phyloP scores from a whole-genome alignment of 2,888 invertebrate genomes.

The Cheilosia vernalis region DNA sequence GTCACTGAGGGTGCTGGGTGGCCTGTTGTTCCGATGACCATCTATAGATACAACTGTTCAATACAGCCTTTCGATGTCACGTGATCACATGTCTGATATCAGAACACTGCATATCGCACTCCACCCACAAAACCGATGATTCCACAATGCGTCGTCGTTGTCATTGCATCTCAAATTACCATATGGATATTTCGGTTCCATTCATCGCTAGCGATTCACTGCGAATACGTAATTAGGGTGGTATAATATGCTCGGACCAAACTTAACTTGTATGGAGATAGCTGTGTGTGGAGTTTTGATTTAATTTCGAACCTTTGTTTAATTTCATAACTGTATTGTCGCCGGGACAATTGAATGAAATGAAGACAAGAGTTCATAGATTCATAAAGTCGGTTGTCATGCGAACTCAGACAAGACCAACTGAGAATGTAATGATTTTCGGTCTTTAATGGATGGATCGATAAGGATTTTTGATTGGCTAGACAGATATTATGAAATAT shows the following conservation, averaged over 20 bases:
- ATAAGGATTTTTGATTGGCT: not conserved
- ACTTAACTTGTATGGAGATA: conserved; percentile 3
- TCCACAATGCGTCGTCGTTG: conserved; percentile 27
- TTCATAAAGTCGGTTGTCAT: conserved; percentile 13
- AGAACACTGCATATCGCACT: conserved; percentile 12
- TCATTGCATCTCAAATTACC: conserved; percentile 54
- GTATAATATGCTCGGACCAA: conserved; percentile 56
- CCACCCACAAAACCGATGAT: conserved; percentile 5
- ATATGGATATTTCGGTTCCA: conserved; percentile 66
- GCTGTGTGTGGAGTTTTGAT: conserved; percentile 24
- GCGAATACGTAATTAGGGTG: conserved; percentile 73
- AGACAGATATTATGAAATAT: too few species aligned
- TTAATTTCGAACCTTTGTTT: conserved; percentile 70
- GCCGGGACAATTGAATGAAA: conserved; percentile 66
- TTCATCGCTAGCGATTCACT: conserved; percentile 61
- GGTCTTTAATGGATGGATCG: not conserved
- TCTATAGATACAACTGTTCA: conserved; percentile 58
- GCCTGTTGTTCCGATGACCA: conserved; percentile 52
- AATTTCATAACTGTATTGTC: conserved; percentile 73
- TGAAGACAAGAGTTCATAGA: conserved; percentile 41
- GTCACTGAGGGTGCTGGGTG: not conserved
- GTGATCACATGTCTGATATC: conserved; percentile 64
- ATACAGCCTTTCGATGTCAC: conserved; percentile 65
- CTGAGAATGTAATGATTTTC: conserved; percentile 28
- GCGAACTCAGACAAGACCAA: not conserved